These are phyloP conservation scores for Phaetusa simplex DNA, from an alignment of 2,113 vertebrate genomes.

Conservation along the genomic window DNA sequence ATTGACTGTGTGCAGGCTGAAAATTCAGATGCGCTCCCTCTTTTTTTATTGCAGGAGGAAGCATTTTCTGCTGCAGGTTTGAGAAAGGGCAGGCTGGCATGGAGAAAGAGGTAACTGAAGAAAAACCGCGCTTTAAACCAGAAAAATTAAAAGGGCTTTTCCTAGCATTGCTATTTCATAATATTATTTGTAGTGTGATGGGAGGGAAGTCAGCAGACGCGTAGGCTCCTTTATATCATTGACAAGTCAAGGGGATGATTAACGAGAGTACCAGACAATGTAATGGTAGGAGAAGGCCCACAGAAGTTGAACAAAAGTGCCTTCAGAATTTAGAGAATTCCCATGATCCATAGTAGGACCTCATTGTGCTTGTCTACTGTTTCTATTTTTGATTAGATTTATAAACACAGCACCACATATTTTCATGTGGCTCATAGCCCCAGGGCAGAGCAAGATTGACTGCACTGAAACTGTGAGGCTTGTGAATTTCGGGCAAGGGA, in stretches of 20 bases:
- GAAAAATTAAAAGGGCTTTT: conserved; percentile 38
- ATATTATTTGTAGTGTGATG: conserved; percentile 64
- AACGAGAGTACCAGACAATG: conserved; percentile 77
- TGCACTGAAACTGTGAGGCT: conserved; percentile 75
- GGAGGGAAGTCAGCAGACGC: conserved; percentile 77
- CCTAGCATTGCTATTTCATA: conserved; percentile 60
- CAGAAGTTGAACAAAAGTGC: conserved; percentile 90
- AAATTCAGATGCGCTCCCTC: background rate
- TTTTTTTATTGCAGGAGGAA: conserved; percentile 49
- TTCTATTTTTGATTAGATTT: conserved; percentile 87
- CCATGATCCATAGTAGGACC: conserved; percentile 88
- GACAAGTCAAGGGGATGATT: conserved; percentile 82
- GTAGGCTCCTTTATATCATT: conserved; percentile 76
- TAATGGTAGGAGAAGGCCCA: conserved; percentile 73
- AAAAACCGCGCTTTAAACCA: background rate
- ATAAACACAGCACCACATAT: conserved; percentile 84
- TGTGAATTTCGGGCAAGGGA: conserved; percentile 78
- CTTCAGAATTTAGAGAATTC: conserved; percentile 89
- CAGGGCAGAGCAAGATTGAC: conserved; percentile 74
- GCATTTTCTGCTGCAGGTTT: background rate
- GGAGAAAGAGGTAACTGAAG: conserved; percentile 68
- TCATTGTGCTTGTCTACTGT: conserved; percentile 83
- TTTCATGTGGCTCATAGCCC: conserved; percentile 79
- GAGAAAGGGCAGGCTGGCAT: conserved; percentile 46
- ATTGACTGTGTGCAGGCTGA: background rate